Base-by-base conservation (phyloP, 2,888 invertebrate species). In the Pristionchus arcanus region DNA sequence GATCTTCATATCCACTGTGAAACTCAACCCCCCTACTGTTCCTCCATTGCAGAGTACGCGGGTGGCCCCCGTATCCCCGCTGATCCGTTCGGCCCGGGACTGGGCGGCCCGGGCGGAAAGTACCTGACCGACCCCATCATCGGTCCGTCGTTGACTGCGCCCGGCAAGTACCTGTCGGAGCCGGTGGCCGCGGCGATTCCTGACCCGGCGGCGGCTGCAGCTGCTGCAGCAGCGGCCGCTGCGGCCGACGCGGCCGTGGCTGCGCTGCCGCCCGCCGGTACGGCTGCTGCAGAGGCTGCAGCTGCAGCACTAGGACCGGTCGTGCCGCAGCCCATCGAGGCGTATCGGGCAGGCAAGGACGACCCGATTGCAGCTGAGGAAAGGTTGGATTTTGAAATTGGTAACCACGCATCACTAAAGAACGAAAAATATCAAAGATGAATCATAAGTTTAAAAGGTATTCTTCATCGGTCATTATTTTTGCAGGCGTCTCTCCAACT, bases 211-310 rank as follows among this genome's bases (percentile, higher is more conserved):
- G 49, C 81, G 21, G 81, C 49, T 81, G 81, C 81, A 28, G 81
- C 74, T 4, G 37, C 21, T 77, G 74, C 81, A n/a, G 81, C 81
- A 81, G 81, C 81, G 16, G 15, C 42, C 13, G 81, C 81, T 13
- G 81, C 81, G 19, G 81, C 81, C 9, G 49, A 81, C 53, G 81
- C 81, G 0, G 81, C 81, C 1, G 81, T 81, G 2, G 49, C 15
- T 0, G 81, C 81, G 49, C 53, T 81, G 28, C 81, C 81, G 13
- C n/a, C 49, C 28, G 49, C 25, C 15, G 81, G 81, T 11, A 53
- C 49, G 28, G 81, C 81, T 53, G 81, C 81, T 81, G 81, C 81
- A n/a, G 81, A 28, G 31, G 77, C 37, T n/a, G 77, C 81, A 28
- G 81, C 81, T 53, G 81, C 81, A 16, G 81, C 81, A 2, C 81